phyloP scores from a whole-genome alignment of 2,888 invertebrate species.

The Parascotia fuliginaria region DNA sequence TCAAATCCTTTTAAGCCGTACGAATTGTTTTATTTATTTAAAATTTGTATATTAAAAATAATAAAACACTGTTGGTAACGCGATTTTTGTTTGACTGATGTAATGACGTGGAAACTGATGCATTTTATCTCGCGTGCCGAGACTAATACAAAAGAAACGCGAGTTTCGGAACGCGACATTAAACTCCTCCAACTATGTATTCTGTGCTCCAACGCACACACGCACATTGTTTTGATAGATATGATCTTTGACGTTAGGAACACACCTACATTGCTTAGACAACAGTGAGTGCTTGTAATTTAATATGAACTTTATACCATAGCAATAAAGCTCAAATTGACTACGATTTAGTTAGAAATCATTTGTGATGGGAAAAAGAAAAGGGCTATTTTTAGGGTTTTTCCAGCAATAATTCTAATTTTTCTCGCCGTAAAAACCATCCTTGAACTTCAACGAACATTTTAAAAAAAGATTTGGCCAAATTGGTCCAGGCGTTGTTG shows the following conservation, averaged over 20 bases:
- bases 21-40: constrained; percentile 9
- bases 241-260: constrained; percentile 22
- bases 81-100: constrained; percentile 16
- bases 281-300: constrained; percentile 34
- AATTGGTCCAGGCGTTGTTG: no score
- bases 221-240: constrained; percentile 38
- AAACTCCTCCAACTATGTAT: constrained; percentile 13
- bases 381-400: constrained; percentile 21
- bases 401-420: constrained; percentile 23
- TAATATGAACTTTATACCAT: constrained; percentile 26
- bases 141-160: no score
- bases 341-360: constrained; percentile 27
- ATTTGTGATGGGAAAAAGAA: constrained; percentile 21
- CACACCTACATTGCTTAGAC: constrained; percentile 33
- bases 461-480: background rate
- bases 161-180: constrained; percentile 12
- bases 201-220: constrained; percentile 28
- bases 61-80: constrained; percentile 17
- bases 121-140: no score
- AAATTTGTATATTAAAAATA: constrained; percentile 14
- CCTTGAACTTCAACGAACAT: constrained; percentile 17
- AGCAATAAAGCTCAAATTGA: constrained; percentile 23
- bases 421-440: constrained; percentile 21
- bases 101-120: constrained; percentile 9
- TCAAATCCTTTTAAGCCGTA: constrained; percentile 18